These are phyloP conservation scores for Sinohyriopsis cumingii DNA, from an alignment of 2,888 invertebrate species.

Conservation along the genomic window DNA sequence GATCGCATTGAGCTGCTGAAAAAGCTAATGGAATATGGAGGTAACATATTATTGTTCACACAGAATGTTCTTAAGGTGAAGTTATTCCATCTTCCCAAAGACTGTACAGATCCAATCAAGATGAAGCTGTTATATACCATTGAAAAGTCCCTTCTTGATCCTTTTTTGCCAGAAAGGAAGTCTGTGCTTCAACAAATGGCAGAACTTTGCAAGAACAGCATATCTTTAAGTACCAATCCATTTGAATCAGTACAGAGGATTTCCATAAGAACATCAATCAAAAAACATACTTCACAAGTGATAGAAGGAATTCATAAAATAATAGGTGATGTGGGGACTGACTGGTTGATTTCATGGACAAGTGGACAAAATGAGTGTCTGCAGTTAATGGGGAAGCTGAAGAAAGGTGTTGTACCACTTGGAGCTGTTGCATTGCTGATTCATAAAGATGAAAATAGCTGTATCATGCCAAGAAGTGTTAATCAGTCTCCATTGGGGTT, in stretches of 20 bases:
- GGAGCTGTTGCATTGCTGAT: constrained; percentile 28
- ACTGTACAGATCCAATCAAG: not conserved
- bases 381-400: constrained; percentile 1
- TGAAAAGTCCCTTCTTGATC: too few relatives aligned
- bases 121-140: not conserved
- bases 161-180: too few relatives aligned
- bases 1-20: constrained; percentile 54
- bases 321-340: not conserved
- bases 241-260: too few relatives aligned
- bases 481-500: constrained; percentile 25
- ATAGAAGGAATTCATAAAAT: not conserved
- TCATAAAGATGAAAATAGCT: not conserved
- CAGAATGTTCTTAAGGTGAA: constrained; percentile 60
- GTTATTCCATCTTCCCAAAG: constrained; percentile 50
- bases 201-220: too few relatives aligned
- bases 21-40: constrained; percentile 47
- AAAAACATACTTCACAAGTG: not conserved
- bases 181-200: too few relatives aligned
- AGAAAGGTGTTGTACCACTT: constrained; percentile 27
- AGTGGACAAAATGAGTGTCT: constrained; percentile 15
- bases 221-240: too few relatives aligned
- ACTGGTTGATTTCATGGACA: constrained; percentile 37
- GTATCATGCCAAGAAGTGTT: not conserved
- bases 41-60: constrained; percentile 62
- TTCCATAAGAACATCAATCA: not conserved